A percentile compares a stretch with the other conserved stretches of the same genome.
Evolutionary conservation across 2,797 vertebrate species (phyloP).

Genomic region (Poeciliopsis infans): DNA sequence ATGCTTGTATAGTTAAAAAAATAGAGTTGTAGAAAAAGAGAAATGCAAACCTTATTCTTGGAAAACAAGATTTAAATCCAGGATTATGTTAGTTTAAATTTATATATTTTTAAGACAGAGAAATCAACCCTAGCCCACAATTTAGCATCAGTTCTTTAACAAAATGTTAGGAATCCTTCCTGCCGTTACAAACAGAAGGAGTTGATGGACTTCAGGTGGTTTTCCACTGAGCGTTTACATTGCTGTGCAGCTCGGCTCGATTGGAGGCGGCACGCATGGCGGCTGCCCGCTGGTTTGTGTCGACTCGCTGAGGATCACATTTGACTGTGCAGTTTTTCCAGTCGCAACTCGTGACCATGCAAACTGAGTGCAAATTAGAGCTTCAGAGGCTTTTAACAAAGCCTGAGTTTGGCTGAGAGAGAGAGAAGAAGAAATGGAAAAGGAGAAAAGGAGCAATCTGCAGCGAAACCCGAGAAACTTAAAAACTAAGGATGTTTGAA

Average conservation of each 20-base stretch:
- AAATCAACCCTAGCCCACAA: background rate
- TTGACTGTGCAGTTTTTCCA: constrained; percentile 54
- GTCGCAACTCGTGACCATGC: constrained; percentile 43
- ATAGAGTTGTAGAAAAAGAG: background rate
- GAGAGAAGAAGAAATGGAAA: background rate
- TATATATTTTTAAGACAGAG: background rate
- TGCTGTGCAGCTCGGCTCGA: background rate
- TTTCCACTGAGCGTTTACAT: constrained; percentile 50
- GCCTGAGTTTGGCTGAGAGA: background rate
- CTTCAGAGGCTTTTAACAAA: background rate
- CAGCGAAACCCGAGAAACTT: background rate
- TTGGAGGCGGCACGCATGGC: constrained; percentile 34
- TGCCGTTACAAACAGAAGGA: background rate
- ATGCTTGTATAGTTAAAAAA: background rate
- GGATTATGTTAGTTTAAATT: background rate
- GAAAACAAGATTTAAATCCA: background rate
- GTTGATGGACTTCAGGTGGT: constrained; percentile 35
- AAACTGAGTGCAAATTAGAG: constrained; percentile 41
- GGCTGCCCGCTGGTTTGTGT: constrained; percentile 36
- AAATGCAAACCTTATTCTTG: background rate
- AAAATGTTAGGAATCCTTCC: background rate
- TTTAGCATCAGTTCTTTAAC: background rate
- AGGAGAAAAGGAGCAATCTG: background rate
- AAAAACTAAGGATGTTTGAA: background rate
- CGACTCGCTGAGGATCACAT: constrained; percentile 34